phyloP scores from a whole-genome alignment of 2,797 vertebrate genomes.

The Miichthys miiuy region DNA sequence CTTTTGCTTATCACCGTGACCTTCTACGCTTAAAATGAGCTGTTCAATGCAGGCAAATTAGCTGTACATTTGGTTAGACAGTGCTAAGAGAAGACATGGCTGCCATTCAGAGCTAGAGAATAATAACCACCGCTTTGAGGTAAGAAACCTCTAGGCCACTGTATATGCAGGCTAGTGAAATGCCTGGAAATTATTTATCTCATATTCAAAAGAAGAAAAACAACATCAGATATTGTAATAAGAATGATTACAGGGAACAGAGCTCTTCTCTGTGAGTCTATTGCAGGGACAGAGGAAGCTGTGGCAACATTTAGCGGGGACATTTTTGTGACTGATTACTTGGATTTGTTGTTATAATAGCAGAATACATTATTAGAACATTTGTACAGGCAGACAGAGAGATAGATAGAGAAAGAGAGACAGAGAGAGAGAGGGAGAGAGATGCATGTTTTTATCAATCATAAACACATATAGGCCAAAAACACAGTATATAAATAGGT shows the following conservation, averaged over 20 bases:
- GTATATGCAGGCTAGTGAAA: slow-evolving; percentile 11
- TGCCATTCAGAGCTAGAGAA: slow-evolving; percentile 53
- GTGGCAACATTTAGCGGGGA: slow-evolving; percentile 15
- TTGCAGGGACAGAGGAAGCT: slow-evolving; percentile 24
- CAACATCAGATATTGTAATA: slow-evolving; percentile 18
- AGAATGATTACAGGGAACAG: slow-evolving; percentile 20
- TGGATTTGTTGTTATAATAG: slow-evolving; percentile 1
- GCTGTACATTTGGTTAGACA: slow-evolving; percentile 37
- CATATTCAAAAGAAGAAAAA: slow-evolving; percentile 14
- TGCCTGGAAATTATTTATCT: slow-evolving; percentile 5
- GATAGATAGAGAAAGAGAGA: not conserved
- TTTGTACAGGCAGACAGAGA: slow-evolving; percentile 10
- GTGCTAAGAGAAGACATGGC: slow-evolving; percentile 44
- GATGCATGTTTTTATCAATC: too few species aligned
- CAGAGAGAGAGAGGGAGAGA: too few species aligned
- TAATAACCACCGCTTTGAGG: slow-evolving; percentile 55
- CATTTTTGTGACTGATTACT: slow-evolving; percentile 22
- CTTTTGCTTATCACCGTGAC: slow-evolving; percentile 36
- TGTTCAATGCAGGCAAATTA: slow-evolving; percentile 52
- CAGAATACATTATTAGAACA: slow-evolving; percentile 12
- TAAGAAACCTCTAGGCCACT: slow-evolving; percentile 45
- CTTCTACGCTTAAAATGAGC: slow-evolving; percentile 52
- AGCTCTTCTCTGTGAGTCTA: slow-evolving; percentile 8
- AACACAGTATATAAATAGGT: too few species aligned
- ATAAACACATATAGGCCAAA: too few species aligned